Conservation (phyloP, 2,888 invertebrate species). For the Dryococelus australis region DNA sequence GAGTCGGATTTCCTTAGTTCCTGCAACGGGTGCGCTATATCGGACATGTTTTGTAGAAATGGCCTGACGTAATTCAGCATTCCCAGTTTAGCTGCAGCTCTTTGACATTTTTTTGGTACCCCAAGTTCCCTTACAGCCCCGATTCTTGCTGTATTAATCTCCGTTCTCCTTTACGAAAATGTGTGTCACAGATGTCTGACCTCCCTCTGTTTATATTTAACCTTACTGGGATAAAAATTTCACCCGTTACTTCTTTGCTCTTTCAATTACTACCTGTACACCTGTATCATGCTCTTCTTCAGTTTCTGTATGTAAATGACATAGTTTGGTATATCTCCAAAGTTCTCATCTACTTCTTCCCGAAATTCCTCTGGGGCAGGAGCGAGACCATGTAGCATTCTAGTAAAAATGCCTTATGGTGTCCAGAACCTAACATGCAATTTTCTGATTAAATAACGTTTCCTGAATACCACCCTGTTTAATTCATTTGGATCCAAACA, state of each 20-base stretch:
- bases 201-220: no score
- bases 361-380: neutral
- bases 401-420: neutral
- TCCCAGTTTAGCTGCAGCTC: neutral
- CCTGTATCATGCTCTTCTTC: neutral
- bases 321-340: neutral
- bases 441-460: neutral
- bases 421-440: neutral
- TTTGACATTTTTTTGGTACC: neutral
- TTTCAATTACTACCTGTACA: neutral
- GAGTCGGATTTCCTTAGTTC: neutral
- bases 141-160: neutral
- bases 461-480: neutral
- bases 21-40: neutral
- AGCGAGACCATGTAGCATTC: neutral
- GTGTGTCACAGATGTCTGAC: neutral
- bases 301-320: neutral
- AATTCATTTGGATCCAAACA: neutral
- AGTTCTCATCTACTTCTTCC: neutral
- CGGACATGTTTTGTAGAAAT: neutral
- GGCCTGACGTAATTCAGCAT: neutral
- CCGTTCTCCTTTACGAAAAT: neutral
- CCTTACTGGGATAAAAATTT: neutral
- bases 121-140: neutral
- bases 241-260: neutral